Base-by-base conservation (phyloP, 1,140 invertebrate genomes). In the silkworm (Bombyx mori) region DNA sequence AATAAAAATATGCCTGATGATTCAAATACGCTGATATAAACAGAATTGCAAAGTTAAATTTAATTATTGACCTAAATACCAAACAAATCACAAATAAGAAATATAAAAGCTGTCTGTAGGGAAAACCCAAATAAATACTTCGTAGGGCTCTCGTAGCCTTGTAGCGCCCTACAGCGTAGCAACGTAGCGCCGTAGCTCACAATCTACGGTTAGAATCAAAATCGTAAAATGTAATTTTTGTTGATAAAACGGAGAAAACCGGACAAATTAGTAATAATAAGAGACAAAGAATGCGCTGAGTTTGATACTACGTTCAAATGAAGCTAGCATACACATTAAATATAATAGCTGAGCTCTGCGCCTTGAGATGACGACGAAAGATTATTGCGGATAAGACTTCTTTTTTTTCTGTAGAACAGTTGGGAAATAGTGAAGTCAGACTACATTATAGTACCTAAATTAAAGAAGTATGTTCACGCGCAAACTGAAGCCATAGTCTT, bases 231-330 rank as follows among this genome's bases (percentile, higher is more conserved):
- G 65, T 77, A 77, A 79, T 78, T 76, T 62, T 60, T 67, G 63
- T 74, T 81, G 68, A 79, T 66, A 67, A 79, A 77, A 55, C 26
- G 1, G 61, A 76, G 74, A 74, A 77, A 77, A 75, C 72, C 77
- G 69, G 75, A 82, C 82, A 82, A 82, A 85, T 85, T 80, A 79
- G 77, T 73, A 77, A 81, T 78, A 79, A 76, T 73, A 72, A 71
- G 69, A 75, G 68, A 78, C 66, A 75, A 85, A 71, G 80, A 82
- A 82, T 77, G 79, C 66, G 53, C 68, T 10, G 79, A 85, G 77
- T 85, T 85, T 82, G 82, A 85, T 85, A 85, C 79, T 85, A 82
- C 72, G 78, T 82, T 85, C 82, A 85, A 85, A 85, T 85, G 75
- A 70, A 70, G 65, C 61, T 68, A 71, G 74, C 73, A 65, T 75